Percentiles rank a stretch among this genome's conserved stretches.
These are phyloP conservation scores for Eriosoma lanigerum DNA, from an alignment of 1,140 invertebrate species.

Conservation along the genomic window DNA sequence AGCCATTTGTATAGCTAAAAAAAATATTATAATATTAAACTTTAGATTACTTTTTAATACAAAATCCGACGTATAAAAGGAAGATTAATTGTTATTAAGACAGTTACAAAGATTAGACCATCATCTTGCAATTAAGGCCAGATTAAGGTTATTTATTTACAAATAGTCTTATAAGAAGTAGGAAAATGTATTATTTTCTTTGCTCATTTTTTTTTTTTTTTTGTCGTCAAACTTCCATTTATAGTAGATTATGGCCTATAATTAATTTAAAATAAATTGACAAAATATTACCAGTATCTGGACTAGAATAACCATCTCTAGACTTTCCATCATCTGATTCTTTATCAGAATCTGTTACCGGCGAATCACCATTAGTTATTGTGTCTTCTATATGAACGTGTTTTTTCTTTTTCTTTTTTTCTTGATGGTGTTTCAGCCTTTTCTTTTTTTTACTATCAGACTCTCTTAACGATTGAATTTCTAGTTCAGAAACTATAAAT, in stretches of 20 bases:
- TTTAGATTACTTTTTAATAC: too few species aligned
- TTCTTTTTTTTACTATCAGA: slow-evolving; percentile 30
- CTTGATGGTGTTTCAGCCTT: slow-evolving; percentile 22
- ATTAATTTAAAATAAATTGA: neutral
- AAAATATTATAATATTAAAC: neutral
- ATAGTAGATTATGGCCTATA: too few species aligned
- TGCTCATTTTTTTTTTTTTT: too few species aligned
- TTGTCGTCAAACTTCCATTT: too few species aligned
- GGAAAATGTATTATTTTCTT: too few species aligned
- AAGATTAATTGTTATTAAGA: too few species aligned
- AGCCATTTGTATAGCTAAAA: slow-evolving; percentile 41
- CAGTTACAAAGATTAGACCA: too few species aligned
- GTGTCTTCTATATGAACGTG: slow-evolving; percentile 15
- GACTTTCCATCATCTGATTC: slow-evolving; percentile 40
- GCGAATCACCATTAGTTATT: neutral
- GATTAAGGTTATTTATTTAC: too few species aligned
- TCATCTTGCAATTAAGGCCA: too few species aligned
- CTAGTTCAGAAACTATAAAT: slow-evolving; percentile 35
- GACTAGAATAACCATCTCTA: slow-evolving; percentile 39
- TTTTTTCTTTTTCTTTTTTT: slow-evolving; percentile 48
- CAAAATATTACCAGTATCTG: slow-evolving; percentile 41
- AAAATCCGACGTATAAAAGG: too few species aligned
- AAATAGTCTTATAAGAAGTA: too few species aligned
- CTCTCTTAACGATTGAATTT: slow-evolving; percentile 36
- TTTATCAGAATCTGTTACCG: slow-evolving; percentile 28